These are phyloP conservation scores for Pyrrhura leucotis DNA, from an alignment of 2,797 vertebrate genomes.

Conservation along the genomic window DNA sequence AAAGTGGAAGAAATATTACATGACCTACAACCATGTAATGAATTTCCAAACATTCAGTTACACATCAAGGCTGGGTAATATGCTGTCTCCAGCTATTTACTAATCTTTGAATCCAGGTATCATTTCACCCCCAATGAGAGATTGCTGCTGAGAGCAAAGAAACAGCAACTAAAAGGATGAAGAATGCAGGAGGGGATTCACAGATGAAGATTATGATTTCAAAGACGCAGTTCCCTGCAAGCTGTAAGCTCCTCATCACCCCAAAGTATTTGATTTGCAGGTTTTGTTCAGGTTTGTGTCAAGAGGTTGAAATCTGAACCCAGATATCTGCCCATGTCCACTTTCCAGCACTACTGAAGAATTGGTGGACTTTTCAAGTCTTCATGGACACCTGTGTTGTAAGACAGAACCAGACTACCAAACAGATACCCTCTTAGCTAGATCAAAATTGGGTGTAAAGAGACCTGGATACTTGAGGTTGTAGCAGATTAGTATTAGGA, in stretches of 20 bases:
- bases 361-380: neutral
- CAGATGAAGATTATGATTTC: neutral
- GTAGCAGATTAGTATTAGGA: neutral
- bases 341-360: neutral
- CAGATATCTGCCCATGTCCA: neutral
- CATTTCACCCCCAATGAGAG: neutral
- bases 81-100: neutral
- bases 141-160: neutral
- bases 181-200: neutral
- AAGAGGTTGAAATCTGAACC: neutral
- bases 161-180: neutral
- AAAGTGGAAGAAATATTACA: neutral
- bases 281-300: neutral
- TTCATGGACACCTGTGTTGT: neutral
- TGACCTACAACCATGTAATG: neutral
- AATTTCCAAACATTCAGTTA: neutral
- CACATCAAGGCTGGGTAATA: neutral
- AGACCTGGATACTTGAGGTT: neutral
- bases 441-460: neutral
- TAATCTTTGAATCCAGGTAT: neutral
- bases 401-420: neutral
- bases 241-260: neutral
- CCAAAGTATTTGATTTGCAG: neutral
- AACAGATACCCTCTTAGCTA: neutral
- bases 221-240: neutral